These are phyloP conservation scores for Calameuta pallipes DNA, from an alignment of 2,888 invertebrate genomes.

Conservation along the genomic window DNA sequence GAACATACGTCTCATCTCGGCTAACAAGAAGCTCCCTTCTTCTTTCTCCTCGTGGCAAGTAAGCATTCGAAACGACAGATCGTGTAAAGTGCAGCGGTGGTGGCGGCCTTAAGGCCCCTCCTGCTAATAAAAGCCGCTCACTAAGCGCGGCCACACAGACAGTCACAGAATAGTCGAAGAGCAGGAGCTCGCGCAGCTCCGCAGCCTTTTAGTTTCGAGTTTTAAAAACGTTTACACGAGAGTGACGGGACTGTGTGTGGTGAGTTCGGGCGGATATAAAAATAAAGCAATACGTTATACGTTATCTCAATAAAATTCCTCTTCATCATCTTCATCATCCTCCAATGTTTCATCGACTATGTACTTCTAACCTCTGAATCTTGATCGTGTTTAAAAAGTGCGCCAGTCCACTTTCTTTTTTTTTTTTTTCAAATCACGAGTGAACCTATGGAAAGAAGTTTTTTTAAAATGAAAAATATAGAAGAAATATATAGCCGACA, in stretches of 20 bases:
- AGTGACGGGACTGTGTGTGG: conserved; percentile 43
- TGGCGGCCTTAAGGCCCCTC: conserved; percentile 55
- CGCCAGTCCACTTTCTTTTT: background rate
- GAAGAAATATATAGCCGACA: too few species aligned
- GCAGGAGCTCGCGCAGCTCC: conserved; percentile 58
- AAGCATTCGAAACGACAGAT: conserved; percentile 40
- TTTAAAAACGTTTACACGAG: conserved; percentile 23
- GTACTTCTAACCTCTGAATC: background rate
- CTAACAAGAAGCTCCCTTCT: conserved; percentile 17
- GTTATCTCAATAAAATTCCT: background rate
- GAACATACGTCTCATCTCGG: background rate
- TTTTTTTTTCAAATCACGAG: background rate
- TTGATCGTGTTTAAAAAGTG: background rate
- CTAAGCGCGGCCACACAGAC: conserved; percentile 64
- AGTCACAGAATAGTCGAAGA: conserved; percentile 63
- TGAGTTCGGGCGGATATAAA: conserved; percentile 39
- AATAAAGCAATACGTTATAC: background rate
- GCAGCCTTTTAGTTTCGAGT: conserved; percentile 43
- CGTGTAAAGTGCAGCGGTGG: conserved; percentile 49
- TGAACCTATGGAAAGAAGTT: background rate
- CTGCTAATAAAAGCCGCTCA: conserved; percentile 66
- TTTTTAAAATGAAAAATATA: too few species aligned
- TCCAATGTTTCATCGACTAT: background rate
- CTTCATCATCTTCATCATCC: background rate
- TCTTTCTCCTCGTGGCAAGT: background rate